Evolutionary conservation across 2,113 vertebrate genomes (phyloP).

Genomic region (Oxyruncus cristatus): DNA sequence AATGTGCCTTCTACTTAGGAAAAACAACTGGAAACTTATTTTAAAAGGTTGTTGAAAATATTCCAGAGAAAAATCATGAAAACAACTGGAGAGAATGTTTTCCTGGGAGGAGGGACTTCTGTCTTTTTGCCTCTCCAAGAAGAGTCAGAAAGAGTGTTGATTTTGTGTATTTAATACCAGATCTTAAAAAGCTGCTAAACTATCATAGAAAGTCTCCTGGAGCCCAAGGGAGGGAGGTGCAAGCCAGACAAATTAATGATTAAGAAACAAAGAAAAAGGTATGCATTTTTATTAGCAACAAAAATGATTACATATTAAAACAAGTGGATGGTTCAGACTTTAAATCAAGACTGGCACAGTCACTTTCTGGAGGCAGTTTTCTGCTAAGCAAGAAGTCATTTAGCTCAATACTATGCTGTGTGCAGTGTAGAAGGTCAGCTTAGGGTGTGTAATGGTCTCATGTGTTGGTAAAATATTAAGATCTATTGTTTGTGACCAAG

Average conservation of each 20-base stretch:
- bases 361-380: not conserved
- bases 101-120: not conserved
- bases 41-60: not conserved
- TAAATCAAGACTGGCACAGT: not conserved
- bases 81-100: not conserved
- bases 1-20: not conserved
- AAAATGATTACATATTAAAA: not conserved
- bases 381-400: not conserved
- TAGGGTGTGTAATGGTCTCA: not conserved
- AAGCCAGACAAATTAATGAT: not conserved
- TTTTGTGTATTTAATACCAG: not conserved
- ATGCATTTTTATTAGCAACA: not conserved
- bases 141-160: not conserved
- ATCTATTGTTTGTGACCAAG: not conserved
- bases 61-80: not conserved
- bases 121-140: not conserved
- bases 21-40: not conserved
- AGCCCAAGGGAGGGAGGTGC: not conserved
- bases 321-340: not conserved
- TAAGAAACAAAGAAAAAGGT: not conserved
- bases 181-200: not conserved
- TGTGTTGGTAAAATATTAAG: not conserved
- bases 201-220: not conserved
- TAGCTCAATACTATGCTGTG: not conserved
- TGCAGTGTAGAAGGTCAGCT: not conserved